Evolutionary conservation across 2,113 vertebrate species (phyloP), one percentile per base, ranked within the genome.

Genomic region (Crotophaga sulcirostris): DNA sequence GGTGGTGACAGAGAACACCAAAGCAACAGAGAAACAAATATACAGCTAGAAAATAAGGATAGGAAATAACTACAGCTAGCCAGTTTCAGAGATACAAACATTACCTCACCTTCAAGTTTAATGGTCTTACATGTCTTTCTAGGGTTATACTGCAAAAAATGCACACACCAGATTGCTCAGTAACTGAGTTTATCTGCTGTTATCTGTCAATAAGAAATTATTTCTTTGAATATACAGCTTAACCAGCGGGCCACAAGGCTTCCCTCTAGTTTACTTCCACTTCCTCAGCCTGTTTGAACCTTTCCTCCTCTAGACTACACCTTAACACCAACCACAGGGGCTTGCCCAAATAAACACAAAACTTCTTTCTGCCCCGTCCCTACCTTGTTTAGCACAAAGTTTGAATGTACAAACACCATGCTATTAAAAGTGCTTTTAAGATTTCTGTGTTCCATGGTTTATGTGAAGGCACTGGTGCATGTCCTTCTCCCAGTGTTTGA

Each of bases 211-310:
- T 60, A 84, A 84, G n/a, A 82, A 90, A 87, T 14, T 24, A 34
- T n/a, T 63, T 84, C n/a, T 60, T 91, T 91, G 54, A 89, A 91
- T 31, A 90, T 33, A 76, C 38, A 82, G 10, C 24, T 87, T 72
- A 67, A 77, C 29, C 20, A 72, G 47, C 16, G 81, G 26, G 7
- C 23, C 47, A 74, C 56, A 74, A 58, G 36, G 44, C 16, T 77
- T 69, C 28, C 13, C 36, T 89, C 18, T 47, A 15, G 51, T 28
- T 52, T 75, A 70, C 31, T 47, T 77, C 33, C 40, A 13, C 33
- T 84, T 84, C 42, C 38, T 81, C 31, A 72, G 13, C 29, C 20
- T n/a, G 29, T 60, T 68, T 58, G 10, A 36, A 64, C 34, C 34
- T 56, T 67, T 84, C 11, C 18, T 72, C 49, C 55, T 49, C 25